Percentiles rank a stretch among this genome's conserved stretches.
Evolutionary conservation across 2,113 vertebrate genomes (phyloP).

Genomic region (Gulo gulo): DNA sequence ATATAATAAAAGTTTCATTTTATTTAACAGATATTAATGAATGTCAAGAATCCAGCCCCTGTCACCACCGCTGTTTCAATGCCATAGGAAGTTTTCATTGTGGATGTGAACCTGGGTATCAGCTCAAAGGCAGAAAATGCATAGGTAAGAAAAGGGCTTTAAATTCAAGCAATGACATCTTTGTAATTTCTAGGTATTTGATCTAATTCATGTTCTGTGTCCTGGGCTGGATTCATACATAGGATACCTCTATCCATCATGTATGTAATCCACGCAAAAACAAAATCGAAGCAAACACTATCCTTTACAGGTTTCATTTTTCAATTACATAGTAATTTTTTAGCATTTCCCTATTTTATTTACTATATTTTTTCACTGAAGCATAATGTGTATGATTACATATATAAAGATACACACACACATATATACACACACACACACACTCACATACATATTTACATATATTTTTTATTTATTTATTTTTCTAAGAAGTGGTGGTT

Average conservation of each 20-base stretch:
- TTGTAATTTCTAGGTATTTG: not conserved
- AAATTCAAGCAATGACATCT: not conserved
- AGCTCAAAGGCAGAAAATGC: constrained; percentile 93
- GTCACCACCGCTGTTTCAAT: constrained; percentile 95
- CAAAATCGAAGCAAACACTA: not conserved
- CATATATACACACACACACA: too few relatives aligned
- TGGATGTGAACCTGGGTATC: constrained; percentile 94
- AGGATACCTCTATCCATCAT: not conserved
- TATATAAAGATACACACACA: not conserved
- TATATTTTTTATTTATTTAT: not conserved
- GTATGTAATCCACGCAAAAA: not conserved
- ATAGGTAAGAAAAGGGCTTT: constrained; percentile 84
- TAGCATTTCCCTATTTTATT: not conserved
- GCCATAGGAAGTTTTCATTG: constrained; percentile 96
- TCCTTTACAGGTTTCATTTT: not conserved
- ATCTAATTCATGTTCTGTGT: not conserved
- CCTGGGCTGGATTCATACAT: not conserved
- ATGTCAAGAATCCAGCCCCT: constrained; percentile 93
- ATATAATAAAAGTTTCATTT: constrained; percentile 40
- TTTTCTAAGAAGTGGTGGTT: not conserved
- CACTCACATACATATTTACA: too few relatives aligned
- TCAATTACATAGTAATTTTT: not conserved
- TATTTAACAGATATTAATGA: constrained; percentile 92
- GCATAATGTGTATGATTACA: not conserved
- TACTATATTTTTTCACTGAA: not conserved